A percentile compares a stretch with the other conserved stretches of the same genome.
phyloP scores from a whole-genome alignment of 2,113 vertebrate genomes.

The Triplophysa tibetana region DNA sequence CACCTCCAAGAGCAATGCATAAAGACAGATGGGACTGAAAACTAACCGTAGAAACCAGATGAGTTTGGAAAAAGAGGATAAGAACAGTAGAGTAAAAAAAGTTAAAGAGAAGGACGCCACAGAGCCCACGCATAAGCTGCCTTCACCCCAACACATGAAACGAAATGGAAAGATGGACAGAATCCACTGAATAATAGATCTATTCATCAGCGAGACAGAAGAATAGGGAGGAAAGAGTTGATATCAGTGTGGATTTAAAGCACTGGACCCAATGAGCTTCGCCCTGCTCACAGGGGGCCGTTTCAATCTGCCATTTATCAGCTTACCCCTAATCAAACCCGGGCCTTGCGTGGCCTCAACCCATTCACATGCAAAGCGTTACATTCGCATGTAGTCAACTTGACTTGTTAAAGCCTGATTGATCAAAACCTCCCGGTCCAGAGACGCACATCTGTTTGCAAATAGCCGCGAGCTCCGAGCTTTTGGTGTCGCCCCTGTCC shows the following conservation, averaged over 20 bases:
- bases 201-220: slow-evolving; percentile 71
- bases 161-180: slow-evolving; percentile 63
- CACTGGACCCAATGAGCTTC: slow-evolving; percentile 71
- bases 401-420: slow-evolving; percentile 82
- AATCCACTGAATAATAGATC: slow-evolving; percentile 73
- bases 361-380: slow-evolving; percentile 76
- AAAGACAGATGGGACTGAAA: slow-evolving; percentile 29
- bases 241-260: slow-evolving; percentile 76
- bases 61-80: background rate
- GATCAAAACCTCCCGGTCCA: slow-evolving; percentile 69
- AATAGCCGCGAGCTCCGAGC: slow-evolving; percentile 60
- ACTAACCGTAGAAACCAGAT: background rate
- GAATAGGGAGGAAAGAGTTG: slow-evolving; percentile 71
- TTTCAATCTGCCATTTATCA: slow-evolving; percentile 79
- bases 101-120: slow-evolving; percentile 31
- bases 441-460: slow-evolving; percentile 79
- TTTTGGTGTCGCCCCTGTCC: slow-evolving; percentile 34
- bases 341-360: slow-evolving; percentile 62
- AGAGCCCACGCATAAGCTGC: slow-evolving; percentile 65
- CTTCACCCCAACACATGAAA: slow-evolving; percentile 75
- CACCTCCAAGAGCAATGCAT: background rate
- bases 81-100: slow-evolving; percentile 21
- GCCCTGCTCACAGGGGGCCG: slow-evolving; percentile 66
- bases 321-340: slow-evolving; percentile 77
- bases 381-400: slow-evolving; percentile 79